These are phyloP conservation scores for Crossaster papposus DNA, from an alignment of 53 echinoderm and acorn worm genomes.

Conservation along the genomic window DNA sequence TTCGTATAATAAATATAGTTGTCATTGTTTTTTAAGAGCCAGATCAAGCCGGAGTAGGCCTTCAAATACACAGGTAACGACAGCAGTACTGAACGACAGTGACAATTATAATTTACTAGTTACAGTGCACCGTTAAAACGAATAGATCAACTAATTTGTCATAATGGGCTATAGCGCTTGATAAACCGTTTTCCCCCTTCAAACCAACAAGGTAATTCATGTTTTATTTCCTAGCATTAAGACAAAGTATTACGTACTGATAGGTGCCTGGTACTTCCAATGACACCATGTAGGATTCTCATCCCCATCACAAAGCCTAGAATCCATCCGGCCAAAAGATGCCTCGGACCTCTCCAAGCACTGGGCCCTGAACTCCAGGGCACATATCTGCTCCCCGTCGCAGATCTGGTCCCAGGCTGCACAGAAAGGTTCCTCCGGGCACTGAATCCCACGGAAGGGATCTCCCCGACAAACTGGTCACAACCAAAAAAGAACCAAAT, in stretches of 20 bases:
- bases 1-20: too few species aligned
- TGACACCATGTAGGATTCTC: slow-evolving; percentile 86
- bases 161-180: too few species aligned
- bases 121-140: too few species aligned
- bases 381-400: slow-evolving; percentile 82
- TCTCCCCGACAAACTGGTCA: slow-evolving; percentile 77
- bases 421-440: slow-evolving; percentile 83
- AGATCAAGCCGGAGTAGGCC: too few species aligned
- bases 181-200: too few species aligned
- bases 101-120: too few species aligned
- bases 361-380: slow-evolving; percentile 53
- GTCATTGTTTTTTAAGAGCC: too few species aligned
- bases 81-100: not conserved
- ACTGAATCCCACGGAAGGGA: slow-evolving; percentile 82
- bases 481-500: not conserved
- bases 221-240: too few species aligned
- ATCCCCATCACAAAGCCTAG: slow-evolving; percentile 81
- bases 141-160: too few species aligned
- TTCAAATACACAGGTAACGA: too few species aligned
- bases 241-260: slow-evolving; percentile 61
- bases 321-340: slow-evolving; percentile 75
- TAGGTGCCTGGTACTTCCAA: slow-evolving; percentile 78
- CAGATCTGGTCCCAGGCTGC: slow-evolving; percentile 78
- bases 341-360: slow-evolving; percentile 80
- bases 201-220: too few species aligned